phyloP scores from a whole-genome alignment of 2,888 invertebrate species.

The Tachystola acroxantha region DNA sequence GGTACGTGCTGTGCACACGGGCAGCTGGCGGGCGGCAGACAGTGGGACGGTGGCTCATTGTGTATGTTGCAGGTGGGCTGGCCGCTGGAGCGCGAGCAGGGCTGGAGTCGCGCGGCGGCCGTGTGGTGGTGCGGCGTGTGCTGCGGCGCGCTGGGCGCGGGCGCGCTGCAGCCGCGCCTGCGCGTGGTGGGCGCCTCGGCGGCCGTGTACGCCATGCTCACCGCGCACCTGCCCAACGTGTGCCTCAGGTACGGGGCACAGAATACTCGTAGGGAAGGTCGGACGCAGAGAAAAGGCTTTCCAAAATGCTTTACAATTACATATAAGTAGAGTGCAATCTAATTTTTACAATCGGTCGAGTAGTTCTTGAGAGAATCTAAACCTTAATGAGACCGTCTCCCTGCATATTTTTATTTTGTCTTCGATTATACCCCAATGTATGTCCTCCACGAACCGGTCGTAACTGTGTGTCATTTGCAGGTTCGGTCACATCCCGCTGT shows the following conservation, averaged over 20 bases:
- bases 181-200: conserved; percentile 93
- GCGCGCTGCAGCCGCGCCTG: conserved; percentile 84
- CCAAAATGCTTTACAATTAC: too few relatives aligned
- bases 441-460: not conserved
- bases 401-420: too few relatives aligned
- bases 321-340: too few relatives aligned
- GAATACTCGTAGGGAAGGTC: too few relatives aligned
- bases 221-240: conserved; percentile 92
- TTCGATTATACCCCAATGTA: too few relatives aligned
- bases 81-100: conserved; percentile 84
- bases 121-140: conserved; percentile 88
- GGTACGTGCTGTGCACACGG: too few relatives aligned
- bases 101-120: conserved; percentile 81
- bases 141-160: conserved; percentile 86
- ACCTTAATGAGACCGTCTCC: too few relatives aligned
- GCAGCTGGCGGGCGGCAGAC: too few relatives aligned
- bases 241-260: conserved; percentile 65
- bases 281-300: too few relatives aligned
- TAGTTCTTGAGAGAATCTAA: too few relatives aligned
- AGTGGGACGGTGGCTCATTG: too few relatives aligned
- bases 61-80: conserved; percentile 62
- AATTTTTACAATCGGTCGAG: too few relatives aligned
- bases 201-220: conserved; percentile 92
- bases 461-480: conserved; percentile 22
- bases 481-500: conserved; percentile 61